A percentile compares a stretch with the other conserved stretches of the same genome.
phyloP scores from a whole-genome alignment of 23 tunicate species.

The Aplidium turbinatum region DNA sequence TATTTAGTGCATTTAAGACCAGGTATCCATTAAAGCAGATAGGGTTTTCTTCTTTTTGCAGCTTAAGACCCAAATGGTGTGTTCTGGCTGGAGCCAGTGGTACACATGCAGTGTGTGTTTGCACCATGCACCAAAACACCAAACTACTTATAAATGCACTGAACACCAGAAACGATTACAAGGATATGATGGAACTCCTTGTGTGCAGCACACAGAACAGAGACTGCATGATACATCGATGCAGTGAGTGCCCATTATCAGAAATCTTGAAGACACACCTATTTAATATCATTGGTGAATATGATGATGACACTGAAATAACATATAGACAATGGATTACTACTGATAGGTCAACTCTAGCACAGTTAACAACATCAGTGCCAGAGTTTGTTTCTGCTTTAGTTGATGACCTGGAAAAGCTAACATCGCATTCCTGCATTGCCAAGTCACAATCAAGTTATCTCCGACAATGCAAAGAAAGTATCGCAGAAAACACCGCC shows the following conservation, averaged over 20 bases:
- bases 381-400: conserved; percentile 26
- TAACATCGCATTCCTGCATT: conserved; percentile 39
- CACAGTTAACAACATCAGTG: conserved; percentile 15
- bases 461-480: conserved; percentile 18
- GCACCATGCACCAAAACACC: conserved; percentile 47
- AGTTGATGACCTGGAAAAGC: conserved; percentile 23
- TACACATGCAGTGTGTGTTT: conserved; percentile 49
- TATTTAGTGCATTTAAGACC: conserved; percentile 22
- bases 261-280: conserved; percentile 16
- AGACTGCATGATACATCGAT: conserved; percentile 37
- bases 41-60: conserved; percentile 40
- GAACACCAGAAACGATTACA: conserved; percentile 24
- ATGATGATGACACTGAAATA: conserved; percentile 32
- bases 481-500: conserved; percentile 25
- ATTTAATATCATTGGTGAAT: conserved; percentile 16
- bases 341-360: conserved; percentile 33
- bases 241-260: conserved; percentile 36
- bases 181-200: conserved; percentile 33
- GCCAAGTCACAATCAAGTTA: conserved; percentile 45
- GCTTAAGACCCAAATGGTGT: conserved; percentile 49
- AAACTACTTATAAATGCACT: conserved; percentile 19
- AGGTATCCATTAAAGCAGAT: conserved; percentile 23
- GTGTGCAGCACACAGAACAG: conserved; percentile 33
- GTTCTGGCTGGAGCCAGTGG: conserved; percentile 26
- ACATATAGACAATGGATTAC: conserved; percentile 44